Base-by-base conservation (phyloP, 2,113 vertebrate species). In the Mastomys natalensis region DNA sequence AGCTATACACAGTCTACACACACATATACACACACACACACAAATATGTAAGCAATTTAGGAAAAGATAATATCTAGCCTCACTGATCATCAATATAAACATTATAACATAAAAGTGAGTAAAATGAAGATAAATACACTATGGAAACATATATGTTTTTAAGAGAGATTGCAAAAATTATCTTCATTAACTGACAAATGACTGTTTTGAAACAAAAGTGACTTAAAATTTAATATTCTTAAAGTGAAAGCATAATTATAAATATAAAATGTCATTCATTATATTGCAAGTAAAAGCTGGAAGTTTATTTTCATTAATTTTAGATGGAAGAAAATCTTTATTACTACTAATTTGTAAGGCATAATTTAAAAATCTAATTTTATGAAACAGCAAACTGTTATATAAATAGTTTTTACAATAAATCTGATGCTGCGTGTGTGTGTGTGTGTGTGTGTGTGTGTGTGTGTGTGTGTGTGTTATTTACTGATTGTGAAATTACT, bases 341-440 rank as follows among this genome's bases (percentile, higher is more conserved):
- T 40, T 34, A 45, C 34, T 93, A 68, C 17, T 81, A 12, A n/a
- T 34, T 72, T 89, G 60, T 58, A 76, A 93, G 77, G 58, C 5
- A 89, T 89, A 78, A 85, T 51, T 93, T 19, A 55, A 86, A 95
- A 76, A 53, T 45, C 17, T 95, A 16, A 92, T 94, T 43, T 68
- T 85, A 62, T 60, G 78, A 87, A 92, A 90, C 26, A 80, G 13
- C 17, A 76, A 26, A 58, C 24, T 48, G 8, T 81, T 95, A 21
- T 1, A 15, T 1, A 81, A 21, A 81, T 19, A 91, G 43, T 19
- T 16, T 43, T 48, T 66, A 66, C 1, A 37, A 3, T 51, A 7
- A 1, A 51, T 62, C 5, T 87, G 5, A 58, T 58, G 17, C 15
- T 58, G 2, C 10, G 55, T 58, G 55, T 58, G 55, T 58, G 55